These are phyloP conservation scores for Ophiodon elongatus DNA, from an alignment of 2,113 vertebrate genomes.

Conservation along the genomic window DNA sequence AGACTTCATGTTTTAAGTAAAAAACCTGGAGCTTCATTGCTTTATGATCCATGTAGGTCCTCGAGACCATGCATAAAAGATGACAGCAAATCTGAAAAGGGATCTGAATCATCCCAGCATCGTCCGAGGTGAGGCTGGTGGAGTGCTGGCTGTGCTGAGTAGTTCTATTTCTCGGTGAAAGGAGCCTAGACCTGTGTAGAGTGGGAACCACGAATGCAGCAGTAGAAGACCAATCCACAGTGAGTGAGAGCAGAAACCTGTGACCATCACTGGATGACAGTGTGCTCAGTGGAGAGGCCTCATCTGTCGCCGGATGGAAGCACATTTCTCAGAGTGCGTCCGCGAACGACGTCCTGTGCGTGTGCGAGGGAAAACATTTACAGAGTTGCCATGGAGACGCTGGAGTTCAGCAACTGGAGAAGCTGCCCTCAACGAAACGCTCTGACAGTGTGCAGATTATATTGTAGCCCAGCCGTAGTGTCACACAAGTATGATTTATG, in stretches of 20 bases:
- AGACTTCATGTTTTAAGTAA: background rate
- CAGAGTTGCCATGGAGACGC: constrained; percentile 42
- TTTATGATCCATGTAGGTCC: background rate
- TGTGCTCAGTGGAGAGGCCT: constrained; percentile 9
- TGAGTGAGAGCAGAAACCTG: background rate
- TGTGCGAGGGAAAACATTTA: constrained; percentile 27
- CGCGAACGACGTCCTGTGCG: background rate
- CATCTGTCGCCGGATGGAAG: constrained; percentile 26
- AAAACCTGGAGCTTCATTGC: background rate
- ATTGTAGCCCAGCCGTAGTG: constrained; percentile 1
- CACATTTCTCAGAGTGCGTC: constrained; percentile 5
- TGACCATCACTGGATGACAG: background rate
- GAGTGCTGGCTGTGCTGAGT: background rate
- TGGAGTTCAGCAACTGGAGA: constrained; percentile 10
- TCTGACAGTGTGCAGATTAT: constrained; percentile 38
- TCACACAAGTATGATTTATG: constrained; percentile 45
- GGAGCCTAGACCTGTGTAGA: background rate
- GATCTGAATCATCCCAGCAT: background rate
- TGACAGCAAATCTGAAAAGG: constrained; percentile 1
- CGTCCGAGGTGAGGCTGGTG: background rate
- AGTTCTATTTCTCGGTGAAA: background rate
- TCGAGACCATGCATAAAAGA: background rate
- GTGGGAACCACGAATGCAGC: background rate
- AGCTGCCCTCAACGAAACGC: constrained; percentile 9
- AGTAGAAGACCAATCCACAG: background rate